Evolutionary conservation across 2,888 invertebrate genomes (phyloP).

Genomic region (Lochmaea crataegi): DNA sequence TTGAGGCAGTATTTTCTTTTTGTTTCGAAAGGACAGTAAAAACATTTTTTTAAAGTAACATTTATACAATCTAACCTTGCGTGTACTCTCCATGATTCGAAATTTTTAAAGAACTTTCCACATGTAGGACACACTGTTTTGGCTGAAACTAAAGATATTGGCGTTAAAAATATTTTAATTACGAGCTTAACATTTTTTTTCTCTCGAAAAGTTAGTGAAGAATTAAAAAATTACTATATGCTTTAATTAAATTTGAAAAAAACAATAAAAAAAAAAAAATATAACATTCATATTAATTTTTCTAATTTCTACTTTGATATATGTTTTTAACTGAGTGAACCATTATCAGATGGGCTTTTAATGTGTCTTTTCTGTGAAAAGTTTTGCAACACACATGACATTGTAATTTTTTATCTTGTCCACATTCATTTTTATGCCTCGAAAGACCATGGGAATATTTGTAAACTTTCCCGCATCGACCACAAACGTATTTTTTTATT

Average conservation of each 20-base stretch:
- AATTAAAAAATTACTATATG: no score
- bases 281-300: not conserved
- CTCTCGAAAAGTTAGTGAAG: no score
- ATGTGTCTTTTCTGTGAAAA: constrained; percentile 45
- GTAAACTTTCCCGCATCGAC: constrained; percentile 44
- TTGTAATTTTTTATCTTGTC: constrained; percentile 44
- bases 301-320: not conserved
- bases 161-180: not conserved
- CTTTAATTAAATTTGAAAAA: no score
- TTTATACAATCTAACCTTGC: not conserved
- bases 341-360: constrained; percentile 42
- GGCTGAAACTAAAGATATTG: not conserved
- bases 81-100: constrained; percentile 6
- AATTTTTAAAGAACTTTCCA: constrained; percentile 9
- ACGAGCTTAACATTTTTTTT: no score
- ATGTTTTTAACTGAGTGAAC: constrained; percentile 22
- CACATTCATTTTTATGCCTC: constrained; percentile 50
- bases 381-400: constrained; percentile 46
- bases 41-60: constrained; percentile 36
- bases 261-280: no score
- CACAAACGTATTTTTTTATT: constrained; percentile 5
- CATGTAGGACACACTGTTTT: not conserved
- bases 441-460: constrained; percentile 48
- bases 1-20: constrained; percentile 38
- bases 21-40: constrained; percentile 32